Evolutionary conservation across 1,140 invertebrate species (phyloP), one percentile per base, ranked within the genome.

Genomic region (Odontomachus brunneus): DNA sequence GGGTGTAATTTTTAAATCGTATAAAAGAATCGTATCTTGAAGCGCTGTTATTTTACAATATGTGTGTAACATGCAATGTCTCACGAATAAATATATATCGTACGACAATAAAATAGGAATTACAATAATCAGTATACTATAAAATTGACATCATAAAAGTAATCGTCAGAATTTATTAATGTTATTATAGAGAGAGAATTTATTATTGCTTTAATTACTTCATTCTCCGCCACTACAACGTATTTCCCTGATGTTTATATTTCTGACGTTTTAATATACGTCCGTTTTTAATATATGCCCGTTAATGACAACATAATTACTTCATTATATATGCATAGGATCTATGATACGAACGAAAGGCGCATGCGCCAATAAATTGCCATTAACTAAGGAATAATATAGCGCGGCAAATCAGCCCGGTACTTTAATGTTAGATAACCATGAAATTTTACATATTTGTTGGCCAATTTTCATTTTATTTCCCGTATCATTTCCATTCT

Each of bases 241-340:
- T 12, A 14, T 14, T 51, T 11, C 26, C n/a, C 9, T 11, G 9
- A 38, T 53, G 26, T 76, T 71, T 57, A 17, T 80, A 59, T 29
- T 80, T 71, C 29, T 59, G 65, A 14, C 38, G 60, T 57, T 57
- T 71, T 57, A 67, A 69, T 44, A 44, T n/a, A 71, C 38, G 53
- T 14, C 7, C 38, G 3, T 44, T 0, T 5, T 2, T 33, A n/a
- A 5, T 33, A 5, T 33, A 33, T 33, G 29, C 5, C 2, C 19
- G 19, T 53, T 53, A 69, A 57, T 67, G 14, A 69, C 33, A 48
- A 29, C 3, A 17, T 78, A 78, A 80, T 80, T 80, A 29, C 75
- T 71, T 80, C 75, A 80, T 80, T 80, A 59, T 69, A 71, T 7
- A 80, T 80, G 75, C 75, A 80, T 80, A 57, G 33, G 17, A 71